Evolutionary conservation across 2,888 invertebrate species (phyloP).

Genomic region (Lumbricus terrestris): DNA sequence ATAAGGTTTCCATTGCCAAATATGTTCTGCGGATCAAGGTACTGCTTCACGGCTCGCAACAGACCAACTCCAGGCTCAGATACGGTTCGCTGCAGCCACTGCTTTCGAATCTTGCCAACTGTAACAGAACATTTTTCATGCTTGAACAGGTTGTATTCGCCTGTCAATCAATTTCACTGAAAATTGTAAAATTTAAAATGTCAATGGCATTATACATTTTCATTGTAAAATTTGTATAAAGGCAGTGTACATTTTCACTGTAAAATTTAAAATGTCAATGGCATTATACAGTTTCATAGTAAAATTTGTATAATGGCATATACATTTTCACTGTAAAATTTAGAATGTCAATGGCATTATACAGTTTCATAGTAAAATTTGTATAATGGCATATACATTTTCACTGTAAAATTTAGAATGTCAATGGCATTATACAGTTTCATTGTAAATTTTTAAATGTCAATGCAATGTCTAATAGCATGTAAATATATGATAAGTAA

Average conservation of each 20-base stretch:
- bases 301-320: no score
- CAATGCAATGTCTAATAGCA: no score
- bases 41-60: slow-evolving; percentile 77
- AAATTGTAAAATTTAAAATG: neutral
- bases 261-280: neutral
- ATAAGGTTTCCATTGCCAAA: slow-evolving; percentile 84
- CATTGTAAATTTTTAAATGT: no score
- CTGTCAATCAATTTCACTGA: no score
- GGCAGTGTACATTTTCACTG: no score
- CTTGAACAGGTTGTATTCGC: neutral
- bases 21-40: slow-evolving; percentile 89
- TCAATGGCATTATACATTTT: neutral
- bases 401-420: no score
- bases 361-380: no score
- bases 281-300: neutral
- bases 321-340: no score
- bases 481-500: neutral
- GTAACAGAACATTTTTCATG: slow-evolving; percentile 28
- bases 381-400: no score
- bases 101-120: slow-evolving; percentile 84
- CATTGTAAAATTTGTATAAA: no score
- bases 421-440: no score
- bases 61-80: slow-evolving; percentile 77
- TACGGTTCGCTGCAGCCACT: slow-evolving; percentile 82
- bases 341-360: no score